Percentiles rank a stretch among this genome's conserved stretches.
Conservation (phyloP, 2,797 vertebrate genomes). For the Schizopygopsis pylzovi region DNA sequence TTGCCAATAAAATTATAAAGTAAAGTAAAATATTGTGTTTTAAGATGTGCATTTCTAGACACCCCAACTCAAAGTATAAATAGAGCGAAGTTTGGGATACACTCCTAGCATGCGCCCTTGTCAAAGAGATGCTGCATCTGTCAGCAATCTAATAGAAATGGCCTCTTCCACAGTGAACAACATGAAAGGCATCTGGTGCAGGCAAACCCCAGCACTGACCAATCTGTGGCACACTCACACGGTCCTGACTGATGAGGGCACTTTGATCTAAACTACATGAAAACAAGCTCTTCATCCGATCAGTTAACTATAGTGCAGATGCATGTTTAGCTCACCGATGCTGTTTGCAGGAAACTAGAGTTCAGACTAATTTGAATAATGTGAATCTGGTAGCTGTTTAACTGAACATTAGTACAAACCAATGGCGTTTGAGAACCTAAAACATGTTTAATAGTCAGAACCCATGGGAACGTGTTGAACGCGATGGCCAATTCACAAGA, state of each 20-base stretch:
- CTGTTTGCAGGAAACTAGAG: not conserved
- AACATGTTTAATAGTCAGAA: not conserved
- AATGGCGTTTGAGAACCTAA: not conserved
- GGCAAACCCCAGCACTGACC: not conserved
- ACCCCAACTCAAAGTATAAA: not conserved
- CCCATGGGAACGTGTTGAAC: not conserved
- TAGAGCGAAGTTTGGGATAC: not conserved
- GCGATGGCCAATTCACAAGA: not conserved
- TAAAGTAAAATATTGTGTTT: not conserved
- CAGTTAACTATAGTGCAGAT: not conserved
- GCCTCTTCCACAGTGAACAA: not conserved
- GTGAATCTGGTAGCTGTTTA: not conserved
- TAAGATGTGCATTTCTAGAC: not conserved
- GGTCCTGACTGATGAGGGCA: slow-evolving; percentile 25
- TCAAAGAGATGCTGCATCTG: not conserved
- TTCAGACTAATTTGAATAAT: not conserved
- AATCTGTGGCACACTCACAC: slow-evolving; percentile 32
- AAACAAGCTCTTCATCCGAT: not conserved
- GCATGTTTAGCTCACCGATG: not conserved
- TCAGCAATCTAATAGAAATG: slow-evolving; percentile 2
- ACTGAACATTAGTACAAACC: not conserved
- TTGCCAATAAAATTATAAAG: not conserved
- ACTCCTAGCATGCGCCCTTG: not conserved
- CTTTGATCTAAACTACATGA: not conserved
- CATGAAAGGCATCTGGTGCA: slow-evolving; percentile 50